phyloP scores from a whole-genome alignment of 2,888 invertebrate genomes.

The Thumatha senex region DNA sequence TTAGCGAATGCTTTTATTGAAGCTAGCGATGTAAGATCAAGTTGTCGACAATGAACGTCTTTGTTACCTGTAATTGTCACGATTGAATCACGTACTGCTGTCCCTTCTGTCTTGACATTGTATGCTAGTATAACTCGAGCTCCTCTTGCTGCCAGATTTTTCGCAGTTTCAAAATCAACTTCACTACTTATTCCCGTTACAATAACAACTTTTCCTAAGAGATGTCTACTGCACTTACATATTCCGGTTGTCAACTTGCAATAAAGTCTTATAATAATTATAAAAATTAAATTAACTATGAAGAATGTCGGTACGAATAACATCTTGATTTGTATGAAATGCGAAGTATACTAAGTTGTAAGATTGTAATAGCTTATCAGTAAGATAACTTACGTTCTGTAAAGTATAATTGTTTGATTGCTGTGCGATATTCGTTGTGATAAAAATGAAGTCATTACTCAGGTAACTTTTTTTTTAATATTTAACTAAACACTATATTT shows the following conservation, averaged over 20 bases:
- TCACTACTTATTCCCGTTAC: constrained; percentile 93
- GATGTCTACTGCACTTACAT: constrained; percentile 54
- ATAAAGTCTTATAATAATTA: constrained; percentile 37
- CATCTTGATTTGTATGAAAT: constrained; percentile 26
- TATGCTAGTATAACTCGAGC: constrained; percentile 92
- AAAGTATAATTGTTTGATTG: not conserved
- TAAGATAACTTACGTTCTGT: constrained; percentile 18
- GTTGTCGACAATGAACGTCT: constrained; percentile 61
- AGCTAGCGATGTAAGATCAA: constrained; percentile 78
- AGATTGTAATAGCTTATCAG: constrained; percentile 5
- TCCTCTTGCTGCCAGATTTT: constrained; percentile 87
- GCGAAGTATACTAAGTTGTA: constrained; percentile 15
- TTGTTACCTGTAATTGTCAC: constrained; percentile 49
- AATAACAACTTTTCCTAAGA: constrained; percentile 92
- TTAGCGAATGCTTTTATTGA: constrained; percentile 85
- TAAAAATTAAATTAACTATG: constrained; percentile 8
- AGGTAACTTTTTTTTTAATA: no score
- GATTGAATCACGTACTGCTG: constrained; percentile 67
- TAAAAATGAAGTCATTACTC: not conserved
- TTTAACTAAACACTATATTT: no score
- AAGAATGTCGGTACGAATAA: constrained; percentile 23
- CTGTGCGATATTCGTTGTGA: not conserved
- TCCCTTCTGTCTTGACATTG: constrained; percentile 87
- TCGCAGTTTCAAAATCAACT: constrained; percentile 90
- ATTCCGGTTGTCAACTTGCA: constrained; percentile 51